Base-by-base conservation (phyloP, 2,113 vertebrate genomes). In the Willisornis vidua region DNA sequence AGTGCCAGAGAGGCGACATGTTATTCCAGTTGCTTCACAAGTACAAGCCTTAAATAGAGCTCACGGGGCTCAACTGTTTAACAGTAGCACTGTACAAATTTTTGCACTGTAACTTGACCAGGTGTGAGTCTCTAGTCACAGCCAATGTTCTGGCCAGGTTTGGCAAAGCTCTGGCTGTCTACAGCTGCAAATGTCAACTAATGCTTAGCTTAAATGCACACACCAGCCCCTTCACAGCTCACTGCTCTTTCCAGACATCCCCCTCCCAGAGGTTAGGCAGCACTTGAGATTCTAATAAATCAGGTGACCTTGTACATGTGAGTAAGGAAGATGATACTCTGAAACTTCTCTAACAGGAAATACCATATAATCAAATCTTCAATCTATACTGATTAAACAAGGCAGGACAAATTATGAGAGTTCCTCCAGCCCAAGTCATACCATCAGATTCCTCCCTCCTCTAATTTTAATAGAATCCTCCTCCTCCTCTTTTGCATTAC, bases 81-180 rank as follows among this genome's bases (percentile, higher is more conserved):
- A 81, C 95, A 77, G 91, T 80, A 94, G 90, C 85, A 93, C 87
- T 19, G 85, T 52, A 71, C 45, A 88, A n/a, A 63, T 71, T 88
- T 93, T 83, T 80, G 65, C 67, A 74, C 71, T 83, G 87, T 95
- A 96, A 96, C 85, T 90, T 83, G 72, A 95, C 82, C 90, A 93
- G 67, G 72, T 90, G 82, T 68, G 73, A 62, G 66, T 89, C 78
- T 79, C 55, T 7, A 2, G 31, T 52, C 45, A 35, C 3, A 16
- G 68, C 68, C 79, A 90, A 68, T 1, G 0, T 71, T 84, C 83
- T 87, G 73, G 48, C 9, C 17, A 9, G 52, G 33, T 72, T 84
- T 93, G 85, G 83, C 90, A 96, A 67, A 88, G 76, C 52, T 68
- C 89, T 86, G 45, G 46, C 67, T 91, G 89, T 89, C 61, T 57